phyloP scores from a whole-genome alignment of 2,113 vertebrate species.

The Heptranchias perlo region DNA sequence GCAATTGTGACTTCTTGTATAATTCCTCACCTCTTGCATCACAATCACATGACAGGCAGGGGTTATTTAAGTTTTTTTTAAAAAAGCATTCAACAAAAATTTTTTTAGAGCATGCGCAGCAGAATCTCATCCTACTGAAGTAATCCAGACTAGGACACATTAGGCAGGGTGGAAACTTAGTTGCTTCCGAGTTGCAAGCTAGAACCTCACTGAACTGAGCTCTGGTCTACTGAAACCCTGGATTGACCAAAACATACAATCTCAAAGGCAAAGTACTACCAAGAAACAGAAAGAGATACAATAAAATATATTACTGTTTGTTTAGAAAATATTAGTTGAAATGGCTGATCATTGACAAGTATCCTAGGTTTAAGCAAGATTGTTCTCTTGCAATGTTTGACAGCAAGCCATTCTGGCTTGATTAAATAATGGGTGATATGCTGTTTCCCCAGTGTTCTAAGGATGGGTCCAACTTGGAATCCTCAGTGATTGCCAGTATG shows the following conservation, averaged over 20 bases:
- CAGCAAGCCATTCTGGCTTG: not conserved
- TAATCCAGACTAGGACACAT: not conserved
- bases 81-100: not conserved
- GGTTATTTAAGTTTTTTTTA: not conserved
- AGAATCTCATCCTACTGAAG: not conserved
- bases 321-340: not conserved
- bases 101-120: not conserved
- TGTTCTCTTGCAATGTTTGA: not conserved
- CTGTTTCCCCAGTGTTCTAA: not conserved
- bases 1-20: not conserved
- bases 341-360: not conserved
- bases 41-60: not conserved
- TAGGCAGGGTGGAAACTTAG: not conserved
- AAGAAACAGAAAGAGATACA: not conserved
- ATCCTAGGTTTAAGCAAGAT: not conserved
- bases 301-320: not conserved
- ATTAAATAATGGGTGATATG: not conserved
- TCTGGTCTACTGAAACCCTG: not conserved
- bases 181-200: not conserved
- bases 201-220: not conserved
- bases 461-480: not conserved
- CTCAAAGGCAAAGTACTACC: not conserved
- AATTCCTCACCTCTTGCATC: not conserved
- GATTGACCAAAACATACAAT: not conserved
- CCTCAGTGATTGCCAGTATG: too few species aligned